These are phyloP conservation scores for Propithecus deckenii DNA, from an alignment of 2,797 vertebrate species.

Conservation along the genomic window DNA sequence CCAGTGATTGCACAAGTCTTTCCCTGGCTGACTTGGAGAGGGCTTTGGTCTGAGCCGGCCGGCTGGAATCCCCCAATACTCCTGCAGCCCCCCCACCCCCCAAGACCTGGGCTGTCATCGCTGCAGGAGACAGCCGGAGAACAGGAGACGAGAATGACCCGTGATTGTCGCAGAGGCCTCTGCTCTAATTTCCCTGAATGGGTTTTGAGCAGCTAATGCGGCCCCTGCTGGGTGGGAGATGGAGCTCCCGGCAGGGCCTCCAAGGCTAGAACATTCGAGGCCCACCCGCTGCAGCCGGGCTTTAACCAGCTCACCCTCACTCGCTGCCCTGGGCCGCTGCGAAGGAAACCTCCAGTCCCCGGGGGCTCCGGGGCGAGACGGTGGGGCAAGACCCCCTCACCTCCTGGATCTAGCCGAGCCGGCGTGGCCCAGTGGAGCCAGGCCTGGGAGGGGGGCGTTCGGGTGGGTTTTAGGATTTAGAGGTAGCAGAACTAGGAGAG, in stretches of 20 bases:
- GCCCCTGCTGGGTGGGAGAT: constrained; percentile 86
- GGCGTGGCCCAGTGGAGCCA: accelerated
- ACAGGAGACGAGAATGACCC: constrained; percentile 84
- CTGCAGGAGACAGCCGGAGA: constrained; percentile 81
- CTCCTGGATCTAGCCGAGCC: background rate
- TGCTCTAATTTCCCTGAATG: constrained; percentile 88
- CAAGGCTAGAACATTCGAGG: constrained; percentile 46
- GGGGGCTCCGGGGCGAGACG: background rate
- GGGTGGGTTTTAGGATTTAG: background rate
- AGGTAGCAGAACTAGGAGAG: background rate
- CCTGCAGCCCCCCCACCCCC: constrained; percentile 34
- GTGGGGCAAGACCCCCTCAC: background rate
- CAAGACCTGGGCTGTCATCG: constrained; percentile 83
- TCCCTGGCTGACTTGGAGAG: background rate
- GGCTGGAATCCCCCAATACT: constrained; percentile 58
- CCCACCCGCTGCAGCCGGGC: constrained; percentile 79
- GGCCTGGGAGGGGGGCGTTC: background rate
- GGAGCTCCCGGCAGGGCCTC: constrained; percentile 83
- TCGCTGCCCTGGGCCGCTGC: constrained; percentile 61
- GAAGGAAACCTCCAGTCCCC: constrained; percentile 77
- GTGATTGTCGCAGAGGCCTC: constrained; percentile 86
- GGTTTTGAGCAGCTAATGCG: constrained; percentile 86
- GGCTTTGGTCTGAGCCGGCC: constrained; percentile 35
- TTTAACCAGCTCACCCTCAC: constrained; percentile 75
- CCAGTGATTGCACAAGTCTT: background rate